Base-by-base conservation (phyloP, 2,888 invertebrate species). In the Hydrotaea cyrtoneurina region DNA sequence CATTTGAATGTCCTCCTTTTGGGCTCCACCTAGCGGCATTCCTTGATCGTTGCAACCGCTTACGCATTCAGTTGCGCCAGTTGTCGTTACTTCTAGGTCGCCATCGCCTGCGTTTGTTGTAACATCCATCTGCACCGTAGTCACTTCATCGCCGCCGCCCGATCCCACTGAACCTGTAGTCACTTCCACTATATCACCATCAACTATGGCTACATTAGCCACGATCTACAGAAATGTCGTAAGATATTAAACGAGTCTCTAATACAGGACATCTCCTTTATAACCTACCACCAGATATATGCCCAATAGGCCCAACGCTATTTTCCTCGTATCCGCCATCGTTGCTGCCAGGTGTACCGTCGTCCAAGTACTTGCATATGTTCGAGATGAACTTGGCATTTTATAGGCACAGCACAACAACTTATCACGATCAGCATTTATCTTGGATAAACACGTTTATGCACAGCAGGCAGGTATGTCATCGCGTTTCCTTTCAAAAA, bases 351-450 rank as follows among this genome's bases (percentile, higher is more conserved):
- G 53, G 82, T 77, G 66, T 66, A 77, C n/a, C 50, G 43, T 82
- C 55, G 66, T 74, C 46, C 43, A 23, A 77, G 21, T 71, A 82
- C 79, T 85, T 77, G 62, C 55, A 50, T 31, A 3, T 17, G 2
- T 23, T 13, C n/a, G 43, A 46, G 53, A 4, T 26, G 0, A 0
- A 64, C 11, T 23, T 8, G 36, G 36, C 64, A 59, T 78, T 84
- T 80, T 84, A 84, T 84, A 85, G 69, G 62, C 59, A n/a, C 77
- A 77, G 69, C 55, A 69, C 17, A 72, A 64, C 64, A 55, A 75
- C 46, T 10, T 76, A 74, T 80, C 83, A 83, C 77, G 46, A 81
- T 78, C 64, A 57, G 13, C 39, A 59, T 57, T 81, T 81, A 84
- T 84, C 84, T 79, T 76, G n/a, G 50, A 46, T 39, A 84, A 81